phyloP scores from a whole-genome alignment of 2,888 invertebrate genomes.

The Temnothorax unifasciatus region DNA sequence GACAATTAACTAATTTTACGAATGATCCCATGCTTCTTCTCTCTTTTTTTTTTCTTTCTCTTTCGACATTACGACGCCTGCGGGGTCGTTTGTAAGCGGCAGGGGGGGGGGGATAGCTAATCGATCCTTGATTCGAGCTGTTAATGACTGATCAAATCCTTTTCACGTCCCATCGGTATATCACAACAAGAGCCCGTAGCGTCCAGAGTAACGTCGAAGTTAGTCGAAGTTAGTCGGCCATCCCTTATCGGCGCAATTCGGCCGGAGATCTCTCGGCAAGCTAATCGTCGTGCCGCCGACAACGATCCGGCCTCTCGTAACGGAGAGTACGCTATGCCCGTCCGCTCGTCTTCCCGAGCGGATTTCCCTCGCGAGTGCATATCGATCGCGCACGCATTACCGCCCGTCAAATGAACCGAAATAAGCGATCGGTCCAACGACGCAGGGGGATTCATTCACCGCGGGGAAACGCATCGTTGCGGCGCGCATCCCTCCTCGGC shows the following conservation, averaged over 20 bases:
- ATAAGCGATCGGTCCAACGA: constrained; percentile 19
- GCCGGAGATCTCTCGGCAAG: background rate
- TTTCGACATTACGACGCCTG: background rate
- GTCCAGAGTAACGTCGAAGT: constrained; percentile 22
- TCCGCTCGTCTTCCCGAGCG: constrained; percentile 1
- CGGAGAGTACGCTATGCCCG: background rate
- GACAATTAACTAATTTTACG: constrained; percentile 17
- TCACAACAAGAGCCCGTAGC: constrained; percentile 32
- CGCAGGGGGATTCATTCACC: background rate
- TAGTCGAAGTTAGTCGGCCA: constrained; percentile 27
- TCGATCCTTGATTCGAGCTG: constrained; percentile 13
- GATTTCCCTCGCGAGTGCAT: constrained; percentile 19
- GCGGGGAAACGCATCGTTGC: background rate
- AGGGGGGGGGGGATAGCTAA: background rate
- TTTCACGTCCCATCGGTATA: constrained; percentile 22
- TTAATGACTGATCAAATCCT: constrained; percentile 44
- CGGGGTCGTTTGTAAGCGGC: background rate
- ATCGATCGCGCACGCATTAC: constrained; percentile 37
- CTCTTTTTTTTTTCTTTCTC: background rate
- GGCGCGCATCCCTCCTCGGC: background rate
- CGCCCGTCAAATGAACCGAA: constrained; percentile 27
- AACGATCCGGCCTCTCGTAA: constrained; percentile 21
- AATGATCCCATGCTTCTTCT: background rate
- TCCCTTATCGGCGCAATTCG: constrained; percentile 34
- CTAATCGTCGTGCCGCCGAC: constrained; percentile 3